A percentile compares a stretch with the other conserved stretches of the same genome.
These are phyloP conservation scores for Zaprionus obscuricornis DNA, from an alignment of 2,888 invertebrate species.

Conservation along the genomic window DNA sequence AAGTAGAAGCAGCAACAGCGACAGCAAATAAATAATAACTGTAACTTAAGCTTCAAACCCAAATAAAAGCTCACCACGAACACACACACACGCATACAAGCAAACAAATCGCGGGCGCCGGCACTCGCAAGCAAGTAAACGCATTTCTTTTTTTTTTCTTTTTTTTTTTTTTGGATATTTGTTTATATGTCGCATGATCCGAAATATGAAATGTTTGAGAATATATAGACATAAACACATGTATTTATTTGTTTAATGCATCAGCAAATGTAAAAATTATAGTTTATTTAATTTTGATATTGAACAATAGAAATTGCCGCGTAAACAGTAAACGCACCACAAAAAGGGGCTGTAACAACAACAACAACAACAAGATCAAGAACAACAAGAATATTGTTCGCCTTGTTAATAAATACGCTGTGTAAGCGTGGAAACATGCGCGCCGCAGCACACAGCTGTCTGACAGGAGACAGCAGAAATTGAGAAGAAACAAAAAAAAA, in stretches of 20 bases:
- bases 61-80: slow-evolving; percentile 2
- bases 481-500: slow-evolving; percentile 30
- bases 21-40: slow-evolving; percentile 9
- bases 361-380: slow-evolving; percentile 6
- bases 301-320: slow-evolving; percentile 41
- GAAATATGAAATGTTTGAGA: no score
- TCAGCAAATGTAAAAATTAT: no score
- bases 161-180: no score
- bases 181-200: no score
- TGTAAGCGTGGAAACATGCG: slow-evolving; percentile 73
- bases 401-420: slow-evolving; percentile 52
- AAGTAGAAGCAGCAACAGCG: no score
- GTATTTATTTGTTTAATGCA: no score
- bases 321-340: slow-evolving; percentile 34
- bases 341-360: not conserved
- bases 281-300: no score
- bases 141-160: no score
- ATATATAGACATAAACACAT: no score
- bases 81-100: not conserved
- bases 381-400: slow-evolving; percentile 32
- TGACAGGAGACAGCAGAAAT: slow-evolving; percentile 4
- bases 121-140: slow-evolving; percentile 18
- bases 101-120: no score
- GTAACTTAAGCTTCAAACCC: slow-evolving; percentile 10
- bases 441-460: slow-evolving; percentile 73